Evolutionary conservation across 2,888 invertebrate genomes (phyloP).

Genomic region (Brachyptera risi): DNA sequence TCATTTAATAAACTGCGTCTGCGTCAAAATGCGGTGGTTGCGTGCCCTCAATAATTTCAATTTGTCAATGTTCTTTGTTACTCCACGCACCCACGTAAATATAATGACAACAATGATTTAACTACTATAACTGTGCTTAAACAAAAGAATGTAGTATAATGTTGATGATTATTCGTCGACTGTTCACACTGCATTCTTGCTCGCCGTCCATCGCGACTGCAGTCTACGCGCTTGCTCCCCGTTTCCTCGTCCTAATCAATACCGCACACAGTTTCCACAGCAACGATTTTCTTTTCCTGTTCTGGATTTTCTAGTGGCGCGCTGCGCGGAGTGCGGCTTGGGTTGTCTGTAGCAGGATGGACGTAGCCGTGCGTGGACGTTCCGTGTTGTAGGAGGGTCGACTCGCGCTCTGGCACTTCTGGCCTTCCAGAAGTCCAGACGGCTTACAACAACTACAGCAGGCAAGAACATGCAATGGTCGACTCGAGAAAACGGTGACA

Average conservation of each 20-base stretch:
- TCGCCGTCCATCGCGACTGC: background rate
- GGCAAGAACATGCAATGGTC: too few species aligned
- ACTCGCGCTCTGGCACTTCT: slow-evolving; percentile 32
- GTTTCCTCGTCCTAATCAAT: slow-evolving; percentile 24
- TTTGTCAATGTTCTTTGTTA: too few species aligned
- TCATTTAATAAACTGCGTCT: too few species aligned
- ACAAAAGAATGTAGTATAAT: too few species aligned
- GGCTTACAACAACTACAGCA: background rate
- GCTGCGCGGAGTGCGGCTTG: slow-evolving; percentile 16
- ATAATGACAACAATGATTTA: too few species aligned
- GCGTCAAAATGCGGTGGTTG: too few species aligned
- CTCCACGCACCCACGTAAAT: too few species aligned
- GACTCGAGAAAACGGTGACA: too few species aligned
- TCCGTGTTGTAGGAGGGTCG: slow-evolving; percentile 22
- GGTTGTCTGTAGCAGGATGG: slow-evolving; percentile 26
- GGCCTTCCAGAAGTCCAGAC: slow-evolving; percentile 16
- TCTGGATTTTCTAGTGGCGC: slow-evolving; percentile 18
- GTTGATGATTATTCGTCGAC: background rate
- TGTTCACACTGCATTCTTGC: background rate
- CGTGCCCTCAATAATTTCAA: too few species aligned
- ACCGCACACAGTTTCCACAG: slow-evolving; percentile 18
- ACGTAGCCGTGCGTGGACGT: slow-evolving; percentile 4
- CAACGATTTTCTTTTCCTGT: slow-evolving; percentile 23
- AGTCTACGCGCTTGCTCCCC: too few species aligned
- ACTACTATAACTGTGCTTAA: too few species aligned